Evolutionary conservation across 2,797 vertebrate species (phyloP).

Genomic region (Sebastes elongatus): DNA sequence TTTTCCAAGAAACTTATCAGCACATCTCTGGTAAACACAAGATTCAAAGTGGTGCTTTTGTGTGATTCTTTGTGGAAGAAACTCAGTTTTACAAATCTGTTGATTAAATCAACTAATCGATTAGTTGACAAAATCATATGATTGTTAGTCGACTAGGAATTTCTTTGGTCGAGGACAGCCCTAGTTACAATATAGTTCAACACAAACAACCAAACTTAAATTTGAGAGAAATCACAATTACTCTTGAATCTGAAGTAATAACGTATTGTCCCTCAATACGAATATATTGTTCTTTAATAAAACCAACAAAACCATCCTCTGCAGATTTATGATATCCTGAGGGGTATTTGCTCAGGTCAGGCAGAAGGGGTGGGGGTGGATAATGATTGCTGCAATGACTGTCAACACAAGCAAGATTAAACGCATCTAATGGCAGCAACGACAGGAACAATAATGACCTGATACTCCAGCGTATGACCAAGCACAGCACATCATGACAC

Average conservation of each 20-base stretch:
- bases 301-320: neutral
- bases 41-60: too few species aligned
- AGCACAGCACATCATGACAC: slow-evolving; percentile 6
- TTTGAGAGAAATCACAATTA: neutral
- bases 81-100: too few species aligned
- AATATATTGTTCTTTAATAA: neutral
- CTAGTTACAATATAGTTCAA: neutral
- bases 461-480: slow-evolving; percentile 19
- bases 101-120: too few species aligned
- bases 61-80: too few species aligned
- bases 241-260: neutral
- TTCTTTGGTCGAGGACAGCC: too few species aligned
- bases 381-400: slow-evolving; percentile 53
- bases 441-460: slow-evolving; percentile 55
- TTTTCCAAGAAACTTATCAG: too few species aligned
- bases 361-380: slow-evolving; percentile 12
- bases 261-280: neutral
- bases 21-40: too few species aligned
- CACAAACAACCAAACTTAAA: neutral
- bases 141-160: too few species aligned
- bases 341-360: slow-evolving; percentile 40
- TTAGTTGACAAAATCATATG: too few species aligned
- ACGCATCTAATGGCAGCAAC: slow-evolving; percentile 45
- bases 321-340: slow-evolving; percentile 33
- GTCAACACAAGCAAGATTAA: slow-evolving; percentile 67